Conservation (phyloP, 2,113 vertebrate species). For the Cricetomys ansorgei region DNA sequence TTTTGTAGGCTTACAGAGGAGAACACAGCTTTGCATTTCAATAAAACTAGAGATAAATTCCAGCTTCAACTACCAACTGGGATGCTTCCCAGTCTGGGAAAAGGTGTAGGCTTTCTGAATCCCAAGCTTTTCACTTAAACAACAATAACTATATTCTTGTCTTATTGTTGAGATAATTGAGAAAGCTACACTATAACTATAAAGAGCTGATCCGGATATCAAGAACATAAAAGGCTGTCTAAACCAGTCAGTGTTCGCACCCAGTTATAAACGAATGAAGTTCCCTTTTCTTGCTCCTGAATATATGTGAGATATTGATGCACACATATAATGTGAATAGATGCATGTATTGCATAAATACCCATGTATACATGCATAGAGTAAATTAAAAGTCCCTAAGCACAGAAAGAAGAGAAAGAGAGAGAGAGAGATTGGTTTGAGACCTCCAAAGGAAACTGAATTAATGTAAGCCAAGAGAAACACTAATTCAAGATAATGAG, state of each 20-base stretch:
- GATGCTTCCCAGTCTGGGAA: neutral
- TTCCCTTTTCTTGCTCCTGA: neutral
- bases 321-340: neutral
- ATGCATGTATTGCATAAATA: neutral
- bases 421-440: neutral
- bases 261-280: neutral
- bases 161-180: neutral
- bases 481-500: neutral
- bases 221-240: neutral
- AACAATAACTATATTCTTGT: neutral
- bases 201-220: neutral
- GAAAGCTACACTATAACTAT: neutral
- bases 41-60: neutral
- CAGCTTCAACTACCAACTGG: neutral
- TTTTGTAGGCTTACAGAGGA: neutral
- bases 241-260: neutral
- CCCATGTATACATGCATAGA: neutral
- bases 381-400: neutral
- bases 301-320: neutral
- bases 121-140: neutral
- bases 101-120: neutral
- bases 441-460: neutral
- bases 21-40: conserved; percentile 6
- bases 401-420: neutral
- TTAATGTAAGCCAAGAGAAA: neutral